These are phyloP conservation scores for Podiceps cristatus DNA, from an alignment of 2,113 vertebrate genomes.

Conservation along the genomic window DNA sequence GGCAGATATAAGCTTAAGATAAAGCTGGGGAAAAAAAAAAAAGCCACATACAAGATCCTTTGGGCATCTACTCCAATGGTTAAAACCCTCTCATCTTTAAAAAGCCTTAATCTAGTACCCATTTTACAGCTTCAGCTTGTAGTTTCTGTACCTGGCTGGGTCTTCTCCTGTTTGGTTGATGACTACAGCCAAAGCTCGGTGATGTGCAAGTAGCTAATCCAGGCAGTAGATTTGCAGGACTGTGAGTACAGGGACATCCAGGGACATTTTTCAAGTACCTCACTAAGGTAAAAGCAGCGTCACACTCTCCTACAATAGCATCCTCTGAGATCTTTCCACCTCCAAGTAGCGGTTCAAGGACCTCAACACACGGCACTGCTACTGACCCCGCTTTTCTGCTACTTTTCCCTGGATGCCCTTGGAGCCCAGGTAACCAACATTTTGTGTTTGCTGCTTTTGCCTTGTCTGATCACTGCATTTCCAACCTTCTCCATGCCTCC, in stretches of 20 bases:
- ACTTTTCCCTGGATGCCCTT: background rate
- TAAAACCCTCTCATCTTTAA: background rate
- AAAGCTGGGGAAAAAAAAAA: background rate
- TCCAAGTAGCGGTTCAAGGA: background rate
- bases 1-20: rapidly evolving
- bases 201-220: background rate
- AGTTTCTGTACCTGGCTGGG: background rate
- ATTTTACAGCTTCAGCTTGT: background rate
- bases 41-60: background rate
- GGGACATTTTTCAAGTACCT: background rate
- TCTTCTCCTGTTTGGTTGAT: background rate
- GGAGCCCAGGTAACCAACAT: background rate
- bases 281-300: background rate
- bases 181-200: background rate
- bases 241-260: background rate
- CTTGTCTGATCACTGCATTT: background rate
- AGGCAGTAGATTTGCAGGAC: rapidly evolving
- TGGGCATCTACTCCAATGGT: background rate
- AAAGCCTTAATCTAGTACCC: background rate
- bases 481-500: background rate
- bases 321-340: background rate
- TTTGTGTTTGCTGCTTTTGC: background rate
- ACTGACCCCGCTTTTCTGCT: background rate
- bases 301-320: rapidly evolving
- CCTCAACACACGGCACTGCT: background rate